These are phyloP conservation scores for Nomada goodeniana DNA, from an alignment of 2,888 invertebrate genomes.

Conservation along the genomic window DNA sequence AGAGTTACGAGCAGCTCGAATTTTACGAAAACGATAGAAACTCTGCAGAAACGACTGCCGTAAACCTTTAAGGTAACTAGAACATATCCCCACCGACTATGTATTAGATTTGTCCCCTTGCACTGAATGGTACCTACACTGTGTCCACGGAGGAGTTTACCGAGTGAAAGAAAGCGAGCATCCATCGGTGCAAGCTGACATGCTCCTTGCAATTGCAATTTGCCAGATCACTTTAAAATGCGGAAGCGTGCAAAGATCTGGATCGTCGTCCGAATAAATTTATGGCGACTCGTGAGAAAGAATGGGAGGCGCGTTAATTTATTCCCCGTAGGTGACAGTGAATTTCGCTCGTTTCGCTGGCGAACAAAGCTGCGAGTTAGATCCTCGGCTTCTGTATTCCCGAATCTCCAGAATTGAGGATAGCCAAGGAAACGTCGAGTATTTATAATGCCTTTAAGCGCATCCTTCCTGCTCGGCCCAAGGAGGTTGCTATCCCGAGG, in stretches of 20 bases:
- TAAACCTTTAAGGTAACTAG: constrained; percentile 4
- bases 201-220: too few relatives aligned
- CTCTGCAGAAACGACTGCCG: background rate
- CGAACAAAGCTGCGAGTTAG: background rate
- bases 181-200: too few relatives aligned
- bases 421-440: background rate
- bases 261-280: too few relatives aligned
- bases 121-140: too few relatives aligned
- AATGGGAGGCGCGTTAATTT: too few relatives aligned
- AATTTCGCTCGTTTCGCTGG: background rate
- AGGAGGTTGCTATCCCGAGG: constrained; percentile 1
- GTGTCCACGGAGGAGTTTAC: too few relatives aligned
- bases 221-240: too few relatives aligned
- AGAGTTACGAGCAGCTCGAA: constrained; percentile 22
- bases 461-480: constrained; percentile 4
- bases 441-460: constrained; percentile 36
- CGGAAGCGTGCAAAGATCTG: too few relatives aligned
- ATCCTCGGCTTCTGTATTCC: background rate
- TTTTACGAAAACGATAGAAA: constrained; percentile 8
- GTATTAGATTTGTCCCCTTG: background rate
- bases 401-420: background rate
- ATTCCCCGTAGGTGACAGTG: too few relatives aligned
- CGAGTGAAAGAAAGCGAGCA: too few relatives aligned
- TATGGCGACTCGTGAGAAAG: too few relatives aligned
- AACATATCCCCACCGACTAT: background rate